Evolutionary conservation across 2,888 invertebrate genomes (phyloP).

Genomic region (Polydrusus cervinus): DNA sequence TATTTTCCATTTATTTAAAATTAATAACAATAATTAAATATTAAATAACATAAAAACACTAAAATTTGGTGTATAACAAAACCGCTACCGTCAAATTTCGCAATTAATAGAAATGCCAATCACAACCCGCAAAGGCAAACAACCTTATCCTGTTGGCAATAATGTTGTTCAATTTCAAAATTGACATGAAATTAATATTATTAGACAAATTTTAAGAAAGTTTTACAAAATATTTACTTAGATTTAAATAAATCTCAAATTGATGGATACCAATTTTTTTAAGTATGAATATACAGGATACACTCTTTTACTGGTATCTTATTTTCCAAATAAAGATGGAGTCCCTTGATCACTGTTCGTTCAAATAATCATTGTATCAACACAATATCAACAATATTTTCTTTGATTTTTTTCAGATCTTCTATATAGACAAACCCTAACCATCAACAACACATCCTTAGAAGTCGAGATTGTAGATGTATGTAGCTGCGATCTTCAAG

Average conservation of each 20-base stretch:
- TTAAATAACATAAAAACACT: not conserved
- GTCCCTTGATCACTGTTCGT: not conserved
- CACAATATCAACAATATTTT: not conserved
- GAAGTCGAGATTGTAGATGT: slow-evolving; percentile 88
- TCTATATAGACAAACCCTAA: slow-evolving; percentile 83
- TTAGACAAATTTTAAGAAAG: not conserved
- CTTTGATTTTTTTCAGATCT: slow-evolving; percentile 76
- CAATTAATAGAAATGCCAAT: not conserved
- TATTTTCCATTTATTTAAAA: too few species aligned
- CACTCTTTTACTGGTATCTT: too few species aligned
- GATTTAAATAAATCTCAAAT: too few species aligned
- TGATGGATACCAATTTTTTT: too few species aligned
- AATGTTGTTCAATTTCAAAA: not conserved
- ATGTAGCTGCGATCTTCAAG: slow-evolving; percentile 78
- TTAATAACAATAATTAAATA: not conserved
- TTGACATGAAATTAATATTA: not conserved
- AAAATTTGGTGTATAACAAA: not conserved
- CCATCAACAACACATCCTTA: slow-evolving; percentile 81
- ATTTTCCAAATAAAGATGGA: not conserved
- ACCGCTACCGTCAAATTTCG: not conserved
- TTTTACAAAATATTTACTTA: not conserved
- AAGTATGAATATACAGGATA: too few species aligned
- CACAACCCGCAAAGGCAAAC: not conserved
- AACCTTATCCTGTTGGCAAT: not conserved
- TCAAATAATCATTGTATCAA: too few species aligned